Conservation (phyloP, 2,888 invertebrate species). For the Resseliella maxima region DNA sequence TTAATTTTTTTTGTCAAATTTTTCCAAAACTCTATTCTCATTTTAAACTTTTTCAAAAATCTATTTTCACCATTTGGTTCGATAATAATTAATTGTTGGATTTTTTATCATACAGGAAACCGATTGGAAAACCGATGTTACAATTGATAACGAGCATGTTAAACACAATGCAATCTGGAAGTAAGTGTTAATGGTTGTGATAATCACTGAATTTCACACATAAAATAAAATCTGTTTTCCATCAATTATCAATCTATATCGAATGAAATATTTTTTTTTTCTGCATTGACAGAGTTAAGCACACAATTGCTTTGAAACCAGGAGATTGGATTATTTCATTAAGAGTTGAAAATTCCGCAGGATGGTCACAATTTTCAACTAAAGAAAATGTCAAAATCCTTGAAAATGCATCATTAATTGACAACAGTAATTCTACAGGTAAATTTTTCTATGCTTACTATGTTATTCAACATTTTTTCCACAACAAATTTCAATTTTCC, state of each 20-base stretch:
- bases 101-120: constrained; percentile 61
- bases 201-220: background rate
- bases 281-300: constrained; percentile 61
- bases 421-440: background rate
- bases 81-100: no score
- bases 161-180: constrained; percentile 64
- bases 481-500: no score
- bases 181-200: background rate
- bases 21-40: no score
- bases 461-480: no score
- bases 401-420: constrained; percentile 54
- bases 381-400: constrained; percentile 63
- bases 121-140: constrained; percentile 64
- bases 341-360: constrained; percentile 64
- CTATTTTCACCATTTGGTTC: no score
- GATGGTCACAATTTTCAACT: constrained; percentile 65
- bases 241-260: background rate
- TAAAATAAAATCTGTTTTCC: background rate
- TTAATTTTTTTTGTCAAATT: no score
- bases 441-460: no score
- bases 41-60: no score
- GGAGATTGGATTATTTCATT: constrained; percentile 65
- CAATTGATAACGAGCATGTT: constrained; percentile 64
- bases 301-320: constrained; percentile 64
- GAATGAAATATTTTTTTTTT: background rate